Evolutionary conservation across 2,888 invertebrate species (phyloP).

Genomic region (Sipha maydis): DNA sequence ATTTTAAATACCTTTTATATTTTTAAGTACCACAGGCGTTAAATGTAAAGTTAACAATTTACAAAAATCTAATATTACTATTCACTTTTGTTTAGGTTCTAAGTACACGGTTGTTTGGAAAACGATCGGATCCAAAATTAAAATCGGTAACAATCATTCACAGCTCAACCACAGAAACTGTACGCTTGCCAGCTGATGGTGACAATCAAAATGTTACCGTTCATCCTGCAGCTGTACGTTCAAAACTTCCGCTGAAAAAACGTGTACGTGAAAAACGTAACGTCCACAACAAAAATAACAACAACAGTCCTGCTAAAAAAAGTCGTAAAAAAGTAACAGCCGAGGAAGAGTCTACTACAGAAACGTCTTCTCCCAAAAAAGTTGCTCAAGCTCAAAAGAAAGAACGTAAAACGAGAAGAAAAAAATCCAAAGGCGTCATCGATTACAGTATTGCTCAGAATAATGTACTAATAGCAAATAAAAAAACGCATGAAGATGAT

Average conservation of each 20-base stretch:
- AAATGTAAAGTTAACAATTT: not conserved
- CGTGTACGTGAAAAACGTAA: constrained; percentile 72
- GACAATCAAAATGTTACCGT: constrained; percentile 75
- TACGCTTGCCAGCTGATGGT: constrained; percentile 75
- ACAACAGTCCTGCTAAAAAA: constrained; percentile 63
- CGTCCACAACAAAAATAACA: constrained; percentile 61
- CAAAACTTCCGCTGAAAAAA: constrained; percentile 87
- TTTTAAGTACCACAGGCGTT: not conserved
- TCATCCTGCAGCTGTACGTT: constrained; percentile 83
- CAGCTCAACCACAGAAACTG: constrained; percentile 89
- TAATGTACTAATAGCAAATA: constrained; percentile 66
- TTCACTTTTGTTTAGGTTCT: constrained; percentile 73
- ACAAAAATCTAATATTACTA: not conserved
- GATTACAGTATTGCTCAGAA: constrained; percentile 77
- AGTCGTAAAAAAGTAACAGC: constrained; percentile 67
- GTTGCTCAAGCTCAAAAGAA: constrained; percentile 68
- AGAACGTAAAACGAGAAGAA: constrained; percentile 67
- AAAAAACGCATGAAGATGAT: constrained; percentile 69
- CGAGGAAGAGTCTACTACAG: constrained; percentile 66
- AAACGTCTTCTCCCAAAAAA: constrained; percentile 71
- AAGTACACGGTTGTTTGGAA: constrained; percentile 83
- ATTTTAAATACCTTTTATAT: not conserved
- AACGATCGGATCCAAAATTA: constrained; percentile 81
- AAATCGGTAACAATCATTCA: constrained; percentile 90
- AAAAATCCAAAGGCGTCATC: constrained; percentile 77